Evolutionary conservation across 2,797 vertebrate species (phyloP).

Genomic region (Erpetoichthys calabaricus): DNA sequence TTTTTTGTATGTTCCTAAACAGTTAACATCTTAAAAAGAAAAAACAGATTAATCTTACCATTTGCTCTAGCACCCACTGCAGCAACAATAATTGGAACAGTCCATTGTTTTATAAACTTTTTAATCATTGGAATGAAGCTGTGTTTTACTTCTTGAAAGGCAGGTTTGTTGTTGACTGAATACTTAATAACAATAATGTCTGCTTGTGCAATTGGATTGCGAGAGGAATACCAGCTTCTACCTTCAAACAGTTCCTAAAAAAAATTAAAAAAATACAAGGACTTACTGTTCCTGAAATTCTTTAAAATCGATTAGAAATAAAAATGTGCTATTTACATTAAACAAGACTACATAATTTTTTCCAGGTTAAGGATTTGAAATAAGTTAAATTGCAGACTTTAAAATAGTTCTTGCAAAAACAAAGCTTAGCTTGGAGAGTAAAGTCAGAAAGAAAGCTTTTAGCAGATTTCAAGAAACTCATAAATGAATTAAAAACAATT

Average conservation of each 20-base stretch:
- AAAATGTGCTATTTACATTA: conserved; percentile 1
- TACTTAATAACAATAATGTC: conserved; percentile 95
- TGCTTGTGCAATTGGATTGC: conserved; percentile 71
- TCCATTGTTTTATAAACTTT: conserved; percentile 66
- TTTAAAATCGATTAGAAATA: neutral
- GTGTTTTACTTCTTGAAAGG: conserved; percentile 81
- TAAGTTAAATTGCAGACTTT: too few species aligned
- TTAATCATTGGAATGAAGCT: conserved; percentile 77
- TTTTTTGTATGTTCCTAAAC: conserved; percentile 9
- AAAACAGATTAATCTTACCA: conserved; percentile 42
- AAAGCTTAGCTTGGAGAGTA: too few species aligned
- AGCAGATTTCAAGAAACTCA: too few species aligned
- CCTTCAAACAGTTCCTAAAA: conserved; percentile 79
- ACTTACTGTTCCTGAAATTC: neutral
- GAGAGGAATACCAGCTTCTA: conserved; percentile 71
- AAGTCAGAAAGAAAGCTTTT: too few species aligned
- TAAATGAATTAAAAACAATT: too few species aligned
- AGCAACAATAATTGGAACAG: conserved; percentile 78
- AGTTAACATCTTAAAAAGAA: neutral
- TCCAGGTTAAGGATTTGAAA: too few species aligned
- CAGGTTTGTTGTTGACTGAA: conserved; percentile 80
- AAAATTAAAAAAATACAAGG: conserved; percentile 19
- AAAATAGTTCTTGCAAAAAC: too few species aligned
- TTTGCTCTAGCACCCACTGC: conserved; percentile 78
- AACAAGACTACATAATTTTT: too few species aligned